Evolutionary conservation across 2,797 vertebrate genomes (phyloP), one percentile per base, ranked within the genome.

Genomic region (Sebastes steindachneri): DNA sequence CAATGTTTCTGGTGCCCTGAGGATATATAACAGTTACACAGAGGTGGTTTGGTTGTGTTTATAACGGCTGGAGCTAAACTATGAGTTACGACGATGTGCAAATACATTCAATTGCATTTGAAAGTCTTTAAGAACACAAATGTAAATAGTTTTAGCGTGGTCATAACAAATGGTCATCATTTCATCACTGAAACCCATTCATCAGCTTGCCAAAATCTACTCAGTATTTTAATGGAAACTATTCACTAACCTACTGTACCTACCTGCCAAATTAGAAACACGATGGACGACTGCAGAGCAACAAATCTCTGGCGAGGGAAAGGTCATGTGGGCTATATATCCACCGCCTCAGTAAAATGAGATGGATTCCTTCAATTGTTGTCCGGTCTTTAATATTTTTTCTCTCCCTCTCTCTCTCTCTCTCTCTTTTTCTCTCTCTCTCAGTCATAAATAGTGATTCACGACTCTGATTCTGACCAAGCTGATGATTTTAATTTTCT

Each of bases 401-500:
- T 73, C 53, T 37, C 63, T 31, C 59, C 64, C 65, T 19, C 53
- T 58, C 80, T 21, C 54, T 29, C 68, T 26, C 68, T 73, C 37
- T 80, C 45, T 79, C 58, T 54, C 45, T 79, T 54, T 59, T 60
- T 81, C 29, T 33, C 66, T 73, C 70, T 88, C 77, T 65, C 80
- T 76, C 82, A 79, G 85, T 92, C 86, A 65, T 95, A 92, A 95
- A 95, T 89, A 87, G 89, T 94, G 93, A 95, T 94, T 95, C 94
- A 95, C 92, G 64, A 92, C 93, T 92, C 84, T 81, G 89, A 95
- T 95, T 96, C 95, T 94, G 95, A 97, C 96, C 96, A 95, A 96
- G 97, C 96, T 95, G 95, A 97, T 97, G 96, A 97, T 97, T 99
- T 98, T 97, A 97, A 99, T 99, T 98, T 99, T 95, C 95, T 96